Percentiles rank a stretch among this genome's conserved stretches.
Conservation (phyloP, 2,797 vertebrate species). For the Hemitrygon akajei region DNA sequence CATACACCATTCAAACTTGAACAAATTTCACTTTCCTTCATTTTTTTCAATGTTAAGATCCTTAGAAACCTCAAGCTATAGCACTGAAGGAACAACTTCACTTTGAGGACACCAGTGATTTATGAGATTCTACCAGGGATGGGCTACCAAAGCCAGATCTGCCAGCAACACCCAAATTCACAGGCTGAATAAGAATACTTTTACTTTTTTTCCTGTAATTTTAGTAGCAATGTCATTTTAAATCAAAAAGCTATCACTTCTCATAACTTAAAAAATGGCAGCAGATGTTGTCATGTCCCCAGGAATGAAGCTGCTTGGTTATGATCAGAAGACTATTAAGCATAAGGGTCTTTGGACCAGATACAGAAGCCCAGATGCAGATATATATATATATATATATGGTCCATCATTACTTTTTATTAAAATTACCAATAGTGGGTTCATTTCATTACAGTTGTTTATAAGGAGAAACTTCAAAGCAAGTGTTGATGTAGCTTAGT, state of each 20-base stretch:
- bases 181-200: background rate
- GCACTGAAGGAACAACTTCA: background rate
- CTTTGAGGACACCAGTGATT: too few relatives aligned
- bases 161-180: background rate
- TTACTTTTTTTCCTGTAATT: background rate
- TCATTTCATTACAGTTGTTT: background rate
- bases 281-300: background rate
- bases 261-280: background rate
- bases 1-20: background rate
- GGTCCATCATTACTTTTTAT: background rate
- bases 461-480: background rate
- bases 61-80: background rate
- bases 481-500: background rate
- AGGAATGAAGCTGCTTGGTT: background rate
- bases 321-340: background rate
- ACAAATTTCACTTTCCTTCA: background rate
- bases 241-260: background rate
- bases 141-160: background rate
- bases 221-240: background rate
- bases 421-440: background rate
- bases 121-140: background rate
- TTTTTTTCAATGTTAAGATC: background rate
- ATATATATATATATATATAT: background rate
- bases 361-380: background rate
- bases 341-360: background rate